Evolutionary conservation across 2,113 vertebrate species (phyloP).

Genomic region (Oncorhynchus keta): DNA sequence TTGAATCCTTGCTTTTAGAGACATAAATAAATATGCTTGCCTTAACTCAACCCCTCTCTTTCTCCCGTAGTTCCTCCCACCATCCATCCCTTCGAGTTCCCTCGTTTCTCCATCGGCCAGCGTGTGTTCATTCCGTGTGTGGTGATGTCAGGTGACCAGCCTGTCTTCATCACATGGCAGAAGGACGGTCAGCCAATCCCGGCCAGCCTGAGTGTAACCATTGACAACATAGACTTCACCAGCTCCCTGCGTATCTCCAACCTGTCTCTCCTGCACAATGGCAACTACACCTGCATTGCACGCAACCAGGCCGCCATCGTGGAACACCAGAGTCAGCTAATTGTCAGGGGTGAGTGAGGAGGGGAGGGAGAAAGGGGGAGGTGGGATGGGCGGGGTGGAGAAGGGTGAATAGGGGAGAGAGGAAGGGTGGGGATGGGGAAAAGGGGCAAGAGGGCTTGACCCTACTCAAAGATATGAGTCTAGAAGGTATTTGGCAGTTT

Average conservation of each 20-base stretch:
- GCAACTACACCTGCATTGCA: conserved; percentile 96
- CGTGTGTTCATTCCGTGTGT: conserved; percentile 96
- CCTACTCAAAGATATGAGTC: neutral
- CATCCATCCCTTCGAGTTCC: conserved; percentile 97
- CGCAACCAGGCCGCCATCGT: conserved; percentile 91
- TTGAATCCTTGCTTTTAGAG: neutral
- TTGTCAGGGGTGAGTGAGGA: conserved; percentile 86
- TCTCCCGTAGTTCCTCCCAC: conserved; percentile 86
- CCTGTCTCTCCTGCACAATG: conserved; percentile 94
- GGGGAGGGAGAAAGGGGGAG: neutral
- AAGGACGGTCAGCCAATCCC: conserved; percentile 93
- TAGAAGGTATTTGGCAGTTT: no score
- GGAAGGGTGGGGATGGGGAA: neutral
- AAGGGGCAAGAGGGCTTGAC: neutral
- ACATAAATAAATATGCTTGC: neutral
- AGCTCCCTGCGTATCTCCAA: conserved; percentile 96
- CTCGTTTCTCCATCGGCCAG: conserved; percentile 94
- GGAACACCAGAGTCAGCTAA: conserved; percentile 94
- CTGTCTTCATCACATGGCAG: conserved; percentile 98
- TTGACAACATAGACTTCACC: conserved; percentile 98
- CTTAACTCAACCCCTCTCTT: neutral
- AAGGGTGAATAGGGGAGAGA: neutral
- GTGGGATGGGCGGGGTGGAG: neutral
- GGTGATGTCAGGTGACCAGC: conserved; percentile 94
- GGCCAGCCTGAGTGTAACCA: conserved; percentile 91